Evolutionary conservation across 2,113 vertebrate genomes (phyloP), one percentile per base, ranked within the genome.

Genomic region (Tympanuchus pallidicinctus): DNA sequence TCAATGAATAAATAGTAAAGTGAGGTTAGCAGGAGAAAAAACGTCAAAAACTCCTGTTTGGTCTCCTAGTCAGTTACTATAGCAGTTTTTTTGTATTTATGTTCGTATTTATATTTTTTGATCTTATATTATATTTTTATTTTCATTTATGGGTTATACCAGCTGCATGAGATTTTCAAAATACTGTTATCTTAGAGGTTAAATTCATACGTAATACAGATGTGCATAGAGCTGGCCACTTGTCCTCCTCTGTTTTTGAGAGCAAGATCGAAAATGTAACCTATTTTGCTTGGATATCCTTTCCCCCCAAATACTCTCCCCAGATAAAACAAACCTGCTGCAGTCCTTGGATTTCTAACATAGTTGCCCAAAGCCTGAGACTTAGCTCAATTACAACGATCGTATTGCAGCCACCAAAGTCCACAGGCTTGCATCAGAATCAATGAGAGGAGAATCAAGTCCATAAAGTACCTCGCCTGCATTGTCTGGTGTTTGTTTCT

Each of bases 1-100:
- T 7, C 56, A 67, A 13, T 57, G 28, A 73, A 30, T 71, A 45
- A 67, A n/a, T n/a, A n/a, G 40, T 77, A 74, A 32, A 82, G 20
- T 56, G 42, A 86, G 57, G 11, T 28, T 34, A 76, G 11, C 30
- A 65, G 38, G 15, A n/a, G 34, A 45, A n/a, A 78, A 73, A 28
- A 25, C 3, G 6, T 14, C 22, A 40, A 36, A 54, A 72, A 30
- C 0, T 11, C 0, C 11, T 86, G 20, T 60, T 0, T 0, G 4
- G 22, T 90, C 34, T 94, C 15, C 57, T 65, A 42, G 13, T 79
- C n/a, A 42, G 3, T 81, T 60, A 42, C 28, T 67, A 54, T 42
- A 40, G 34, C 9, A 65, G 17, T 71, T 7, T 72, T 72, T 59
- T 92, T 83, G 19, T 60, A 34, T 66, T 27, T 52, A 54, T 54